These are phyloP conservation scores for Sternarchorhynchus goeldii DNA, from an alignment of 2,797 vertebrate genomes.

Conservation along the genomic window DNA sequence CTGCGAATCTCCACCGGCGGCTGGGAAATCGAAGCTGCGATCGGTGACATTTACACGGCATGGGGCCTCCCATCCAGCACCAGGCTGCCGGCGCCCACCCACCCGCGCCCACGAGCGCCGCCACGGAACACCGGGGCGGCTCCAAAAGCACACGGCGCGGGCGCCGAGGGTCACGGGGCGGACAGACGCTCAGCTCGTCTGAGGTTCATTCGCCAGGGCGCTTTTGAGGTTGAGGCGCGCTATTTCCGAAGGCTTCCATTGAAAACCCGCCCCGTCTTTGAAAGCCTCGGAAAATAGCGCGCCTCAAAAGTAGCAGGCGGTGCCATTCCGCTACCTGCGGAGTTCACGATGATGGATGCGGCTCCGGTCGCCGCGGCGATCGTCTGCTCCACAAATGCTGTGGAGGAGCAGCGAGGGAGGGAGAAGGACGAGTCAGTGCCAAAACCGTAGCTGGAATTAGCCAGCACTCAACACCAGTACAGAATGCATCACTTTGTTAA, in stretches of 20 bases:
- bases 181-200: constrained; percentile 47
- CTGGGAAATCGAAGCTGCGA: constrained; percentile 32
- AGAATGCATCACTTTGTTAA: neutral
- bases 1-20: constrained; percentile 12
- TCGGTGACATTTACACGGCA: constrained; percentile 52
- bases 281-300: no score
- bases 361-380: constrained; percentile 87
- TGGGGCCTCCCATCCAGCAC: constrained; percentile 35
- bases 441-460: neutral
- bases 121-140: constrained; percentile 41
- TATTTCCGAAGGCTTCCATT: constrained; percentile 49
- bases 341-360: constrained; percentile 91
- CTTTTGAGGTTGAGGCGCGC: constrained; percentile 31
- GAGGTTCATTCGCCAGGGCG: constrained; percentile 45
- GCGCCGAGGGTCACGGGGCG: constrained; percentile 25
- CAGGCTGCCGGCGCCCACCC: constrained; percentile 42
- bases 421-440: neutral
- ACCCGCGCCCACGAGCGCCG: constrained; percentile 30
- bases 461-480: neutral
- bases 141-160: constrained; percentile 40
- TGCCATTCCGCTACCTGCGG: constrained; percentile 79
- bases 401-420: constrained; percentile 62
- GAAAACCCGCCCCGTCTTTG: constrained; percentile 29
- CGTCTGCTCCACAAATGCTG: constrained; percentile 89
- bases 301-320: constrained; percentile 24